A percentile compares a stretch with the other conserved stretches of the same genome.
Evolutionary conservation across 2,888 invertebrate species (phyloP).

Genomic region (Lycaena phlaeas): DNA sequence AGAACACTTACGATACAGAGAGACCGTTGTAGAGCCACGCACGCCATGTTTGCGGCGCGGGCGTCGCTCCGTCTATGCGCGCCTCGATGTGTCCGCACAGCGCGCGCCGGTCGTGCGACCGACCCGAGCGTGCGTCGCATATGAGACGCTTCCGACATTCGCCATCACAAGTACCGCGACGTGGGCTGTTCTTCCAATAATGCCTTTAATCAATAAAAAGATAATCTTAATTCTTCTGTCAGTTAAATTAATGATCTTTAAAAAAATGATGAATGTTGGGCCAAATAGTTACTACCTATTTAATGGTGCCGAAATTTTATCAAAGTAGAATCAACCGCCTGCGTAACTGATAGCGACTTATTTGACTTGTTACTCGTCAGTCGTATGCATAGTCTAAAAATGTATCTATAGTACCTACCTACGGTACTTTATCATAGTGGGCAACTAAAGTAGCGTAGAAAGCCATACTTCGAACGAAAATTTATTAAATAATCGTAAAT

Average conservation of each 20-base stretch:
- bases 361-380: too few relatives aligned
- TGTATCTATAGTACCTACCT: too few relatives aligned
- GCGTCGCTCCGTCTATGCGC: conserved; percentile 83
- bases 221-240: too few relatives aligned
- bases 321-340: too few relatives aligned
- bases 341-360: too few relatives aligned
- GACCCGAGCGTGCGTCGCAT: conserved; percentile 89
- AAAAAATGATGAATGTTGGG: not conserved
- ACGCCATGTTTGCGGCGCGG: conserved; percentile 81
- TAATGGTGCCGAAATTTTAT: too few relatives aligned
- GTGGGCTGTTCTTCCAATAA: conserved; percentile 92
- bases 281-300: too few relatives aligned
- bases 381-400: too few relatives aligned
- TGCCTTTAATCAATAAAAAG: conserved; percentile 76
- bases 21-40: conserved; percentile 91
- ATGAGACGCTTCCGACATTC: conserved; percentile 89
- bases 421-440: too few relatives aligned
- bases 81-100: conserved; percentile 88
- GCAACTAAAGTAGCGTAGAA: too few relatives aligned
- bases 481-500: too few relatives aligned
- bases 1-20: conserved; percentile 86
- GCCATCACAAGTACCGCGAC: conserved; percentile 84
- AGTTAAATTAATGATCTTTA: conserved; percentile 6
- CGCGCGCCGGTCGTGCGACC: conserved; percentile 88
- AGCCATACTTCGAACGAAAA: too few relatives aligned